These are phyloP conservation scores for Tenualosa thibaudeaui DNA, from an alignment of 2,797 vertebrate genomes.

Conservation along the genomic window DNA sequence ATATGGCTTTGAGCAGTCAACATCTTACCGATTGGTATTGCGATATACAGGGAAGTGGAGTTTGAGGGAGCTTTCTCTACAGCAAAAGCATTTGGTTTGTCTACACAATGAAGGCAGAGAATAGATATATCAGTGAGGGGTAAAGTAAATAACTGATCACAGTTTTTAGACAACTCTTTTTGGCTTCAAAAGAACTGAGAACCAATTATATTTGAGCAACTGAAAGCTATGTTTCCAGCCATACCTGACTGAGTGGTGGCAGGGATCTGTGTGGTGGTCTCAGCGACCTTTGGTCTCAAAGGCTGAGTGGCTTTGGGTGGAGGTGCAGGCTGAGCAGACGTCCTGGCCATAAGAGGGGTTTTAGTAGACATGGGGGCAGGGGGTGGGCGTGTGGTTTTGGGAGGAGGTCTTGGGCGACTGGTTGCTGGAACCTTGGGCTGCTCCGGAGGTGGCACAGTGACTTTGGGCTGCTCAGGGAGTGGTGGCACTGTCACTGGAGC, in stretches of 20 bases:
- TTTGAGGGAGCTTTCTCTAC: slow-evolving; percentile 43
- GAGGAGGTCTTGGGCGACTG: slow-evolving; percentile 18
- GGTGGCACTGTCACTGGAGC: slow-evolving; percentile 59
- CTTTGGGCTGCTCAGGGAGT: slow-evolving; percentile 5
- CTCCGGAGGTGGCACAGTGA: slow-evolving; percentile 24
- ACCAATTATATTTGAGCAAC: neutral
- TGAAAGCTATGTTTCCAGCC: neutral
- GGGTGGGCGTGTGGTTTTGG: slow-evolving; percentile 30
- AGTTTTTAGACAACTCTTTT: neutral
- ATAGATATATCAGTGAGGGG: neutral
- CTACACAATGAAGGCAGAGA: slow-evolving; percentile 45
- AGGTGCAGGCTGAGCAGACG: slow-evolving; percentile 20
- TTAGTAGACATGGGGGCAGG: slow-evolving; percentile 24
- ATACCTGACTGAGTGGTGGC: slow-evolving; percentile 52
- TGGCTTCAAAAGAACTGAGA: neutral
- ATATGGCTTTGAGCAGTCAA: neutral
- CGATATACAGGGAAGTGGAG: slow-evolving; percentile 66
- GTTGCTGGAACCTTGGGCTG: slow-evolving; percentile 38
- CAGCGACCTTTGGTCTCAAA: slow-evolving; percentile 26
- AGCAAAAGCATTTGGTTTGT: slow-evolving; percentile 25
- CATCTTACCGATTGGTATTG: slow-evolving; percentile 80
- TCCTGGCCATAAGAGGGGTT: neutral
- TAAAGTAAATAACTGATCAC: neutral
- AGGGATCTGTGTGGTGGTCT: slow-evolving; percentile 46
- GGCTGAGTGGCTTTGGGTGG: slow-evolving; percentile 28